phyloP scores from a whole-genome alignment of 1,140 invertebrate genomes.

The Streblospio benedicti region DNA sequence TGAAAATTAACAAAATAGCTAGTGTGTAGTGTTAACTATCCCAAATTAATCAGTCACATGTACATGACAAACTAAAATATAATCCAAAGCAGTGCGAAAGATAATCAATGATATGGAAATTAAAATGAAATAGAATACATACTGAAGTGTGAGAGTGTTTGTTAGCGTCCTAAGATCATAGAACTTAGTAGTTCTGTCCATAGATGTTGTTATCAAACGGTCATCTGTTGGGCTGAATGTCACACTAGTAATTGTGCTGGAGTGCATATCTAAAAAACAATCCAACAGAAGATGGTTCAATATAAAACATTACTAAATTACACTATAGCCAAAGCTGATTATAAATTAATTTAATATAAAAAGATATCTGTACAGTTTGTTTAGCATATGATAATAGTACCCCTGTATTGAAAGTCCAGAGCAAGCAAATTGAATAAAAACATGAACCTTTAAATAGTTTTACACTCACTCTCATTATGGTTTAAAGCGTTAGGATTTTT shows the following conservation, averaged over 20 bases:
- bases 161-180: conserved; percentile 35
- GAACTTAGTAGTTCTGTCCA: conserved; percentile 42
- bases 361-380: too few relatives aligned
- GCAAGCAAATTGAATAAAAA: too few relatives aligned
- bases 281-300: too few relatives aligned
- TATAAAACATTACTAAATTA: too few relatives aligned
- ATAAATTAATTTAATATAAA: too few relatives aligned
- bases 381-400: too few relatives aligned
- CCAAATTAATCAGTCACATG: background rate
- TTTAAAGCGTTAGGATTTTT: too few relatives aligned
- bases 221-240: conserved; percentile 37
- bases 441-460: too few relatives aligned
- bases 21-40: background rate
- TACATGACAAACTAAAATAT: conserved; percentile 3
- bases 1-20: conserved; percentile 22
- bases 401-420: too few relatives aligned
- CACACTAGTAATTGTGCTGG: conserved; percentile 36
- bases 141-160: conserved; percentile 39
- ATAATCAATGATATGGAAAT: background rate
- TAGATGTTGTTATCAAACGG: conserved; percentile 43
- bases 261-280: conserved; percentile 22
- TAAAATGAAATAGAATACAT: conserved; percentile 1
- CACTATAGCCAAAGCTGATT: too few relatives aligned
- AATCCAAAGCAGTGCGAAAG: background rate
- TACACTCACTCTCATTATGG: too few relatives aligned